Conservation (phyloP, 2,113 vertebrate genomes). For the Calidris pygmaea region DNA sequence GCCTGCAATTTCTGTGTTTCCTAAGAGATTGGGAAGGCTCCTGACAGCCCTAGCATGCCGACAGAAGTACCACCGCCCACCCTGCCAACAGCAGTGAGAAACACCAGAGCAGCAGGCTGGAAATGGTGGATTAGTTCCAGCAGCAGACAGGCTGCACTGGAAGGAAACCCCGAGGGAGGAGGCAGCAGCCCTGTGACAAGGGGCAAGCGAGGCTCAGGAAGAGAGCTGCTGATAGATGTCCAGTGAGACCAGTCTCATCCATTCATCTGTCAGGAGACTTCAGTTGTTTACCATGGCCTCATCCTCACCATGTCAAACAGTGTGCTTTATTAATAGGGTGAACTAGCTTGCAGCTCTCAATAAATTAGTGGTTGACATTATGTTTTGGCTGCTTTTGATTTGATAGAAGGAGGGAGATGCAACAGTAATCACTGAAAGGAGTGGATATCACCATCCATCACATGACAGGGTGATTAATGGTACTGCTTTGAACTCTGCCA, state of each 20-base stretch:
- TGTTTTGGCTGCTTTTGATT: background rate
- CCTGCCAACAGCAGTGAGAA: background rate
- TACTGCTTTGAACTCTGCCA: background rate
- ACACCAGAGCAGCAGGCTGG: background rate
- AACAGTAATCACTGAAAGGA: background rate
- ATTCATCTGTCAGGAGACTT: background rate
- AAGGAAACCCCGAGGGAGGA: background rate
- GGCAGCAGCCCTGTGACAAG: background rate
- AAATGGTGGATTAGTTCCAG: background rate
- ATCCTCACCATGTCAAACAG: background rate
- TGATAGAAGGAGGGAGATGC: background rate
- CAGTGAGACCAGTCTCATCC: background rate
- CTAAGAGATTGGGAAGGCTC: background rate
- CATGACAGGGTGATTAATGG: background rate
- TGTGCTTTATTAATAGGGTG: background rate
- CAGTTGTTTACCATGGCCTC: background rate
- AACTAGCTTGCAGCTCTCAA: background rate
- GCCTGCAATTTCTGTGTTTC: background rate
- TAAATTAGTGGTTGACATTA: background rate
- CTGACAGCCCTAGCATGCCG: background rate
- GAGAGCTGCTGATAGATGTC: background rate
- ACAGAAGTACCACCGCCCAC: background rate
- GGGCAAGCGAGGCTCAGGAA: background rate
- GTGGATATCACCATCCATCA: background rate
- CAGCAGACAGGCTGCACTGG: background rate